Evolutionary conservation across 2,797 vertebrate genomes (phyloP), one percentile per base, ranked within the genome.

Genomic region (Eulemur albifrons): DNA sequence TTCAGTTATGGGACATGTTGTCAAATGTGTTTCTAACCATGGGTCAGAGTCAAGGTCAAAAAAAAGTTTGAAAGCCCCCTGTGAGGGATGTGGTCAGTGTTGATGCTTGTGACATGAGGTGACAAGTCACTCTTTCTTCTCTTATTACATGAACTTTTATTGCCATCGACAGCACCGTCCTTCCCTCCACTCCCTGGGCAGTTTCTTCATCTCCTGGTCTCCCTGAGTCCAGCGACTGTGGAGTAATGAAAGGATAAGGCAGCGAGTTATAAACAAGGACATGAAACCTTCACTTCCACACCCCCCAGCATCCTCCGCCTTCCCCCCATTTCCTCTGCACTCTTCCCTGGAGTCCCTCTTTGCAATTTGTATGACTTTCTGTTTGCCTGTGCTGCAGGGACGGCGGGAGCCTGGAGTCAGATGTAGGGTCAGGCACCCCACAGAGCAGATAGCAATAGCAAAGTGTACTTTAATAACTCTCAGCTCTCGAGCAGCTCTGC

Each of bases 401-500:
- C 35, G 67, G 88, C 57, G 30, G 94, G 69, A 96, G 72, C 87
- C 93, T 75, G 72, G 61, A 96, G 95, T 96, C 93, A 92, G 89
- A 95, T 96, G 97, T 94, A 92, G 96, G 96, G 96, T 93, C 97
- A 96, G 72, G 92, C 93, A 43, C 90, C 95, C 92, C 73, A 72
- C 77, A 48, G 95, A 96, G 87, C 73, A 80, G 94, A 80, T 40
- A 77, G 96, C 87, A 76, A 77, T 35, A 96, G 94, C 59, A 45
- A 83, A 97, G 84, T 93, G 77, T 50, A 70, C 87, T 96, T 98
- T 94, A 97, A 96, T 97, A 97, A 98, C 80, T 96, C 93, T 90
- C 48, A 18, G 50, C 87, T 92, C 89, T 69, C 3, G 1, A 72
- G 90, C 85, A 76, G 80, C 93, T 80, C 88, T 63, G 86, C 67